phyloP scores from a whole-genome alignment of 2,888 invertebrate genomes.

The Drosophila greeni region DNA sequence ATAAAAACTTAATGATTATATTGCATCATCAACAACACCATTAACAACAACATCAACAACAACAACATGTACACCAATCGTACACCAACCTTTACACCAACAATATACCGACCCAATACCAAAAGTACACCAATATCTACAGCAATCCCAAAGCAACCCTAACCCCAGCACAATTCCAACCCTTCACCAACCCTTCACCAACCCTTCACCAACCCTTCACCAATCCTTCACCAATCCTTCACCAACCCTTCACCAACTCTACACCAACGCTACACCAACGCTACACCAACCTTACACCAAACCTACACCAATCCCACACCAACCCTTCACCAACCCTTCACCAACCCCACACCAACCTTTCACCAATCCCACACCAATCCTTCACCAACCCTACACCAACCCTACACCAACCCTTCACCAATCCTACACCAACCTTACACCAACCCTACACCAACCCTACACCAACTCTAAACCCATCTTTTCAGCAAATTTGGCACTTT shows the following conservation, averaged over 20 bases:
- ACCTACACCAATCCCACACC: too few relatives aligned
- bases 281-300: not conserved
- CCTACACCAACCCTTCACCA: not conserved
- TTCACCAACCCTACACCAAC: not conserved
- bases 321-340: not conserved
- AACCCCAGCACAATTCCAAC: not conserved
- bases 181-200: not conserved
- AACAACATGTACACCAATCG: not conserved
- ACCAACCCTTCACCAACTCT: not conserved
- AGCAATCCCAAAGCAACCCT: not conserved
- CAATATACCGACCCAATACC: not conserved
- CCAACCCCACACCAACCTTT: not conserved
- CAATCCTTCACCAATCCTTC: not conserved
- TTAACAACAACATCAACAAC: not conserved
- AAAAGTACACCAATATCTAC: not conserved
- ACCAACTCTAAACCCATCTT: not conserved
- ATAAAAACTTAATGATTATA: not conserved
- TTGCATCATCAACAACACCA: too few relatives aligned
- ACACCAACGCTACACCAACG: not conserved
- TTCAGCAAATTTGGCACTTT: constrained; percentile 56
- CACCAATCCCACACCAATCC: not conserved
- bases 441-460: not conserved
- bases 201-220: not conserved
- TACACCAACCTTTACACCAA: not conserved
- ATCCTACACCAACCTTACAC: not conserved